Evolutionary conservation across 2,797 vertebrate species (phyloP).

Genomic region (Lutjanus argentimaculatus): DNA sequence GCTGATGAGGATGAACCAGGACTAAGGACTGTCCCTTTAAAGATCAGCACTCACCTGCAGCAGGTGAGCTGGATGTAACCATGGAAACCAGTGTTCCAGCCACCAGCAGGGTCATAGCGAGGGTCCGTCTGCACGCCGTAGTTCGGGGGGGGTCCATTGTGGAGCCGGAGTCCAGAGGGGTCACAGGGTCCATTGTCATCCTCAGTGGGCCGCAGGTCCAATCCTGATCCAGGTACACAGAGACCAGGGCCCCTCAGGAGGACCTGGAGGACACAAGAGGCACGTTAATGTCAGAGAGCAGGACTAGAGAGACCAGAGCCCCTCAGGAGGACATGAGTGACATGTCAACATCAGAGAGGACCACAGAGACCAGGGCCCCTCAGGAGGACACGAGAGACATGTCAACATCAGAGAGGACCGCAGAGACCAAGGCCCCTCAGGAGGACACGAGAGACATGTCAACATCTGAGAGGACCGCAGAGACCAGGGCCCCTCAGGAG

Average conservation of each 20-base stretch:
- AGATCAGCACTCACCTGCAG: conserved; percentile 73
- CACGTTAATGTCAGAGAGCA: too few relatives aligned
- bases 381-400: too few relatives aligned
- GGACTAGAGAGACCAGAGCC: background rate
- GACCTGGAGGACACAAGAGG: conserved; percentile 51
- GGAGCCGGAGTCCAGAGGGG: conserved; percentile 34
- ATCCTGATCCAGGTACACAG: conserved; percentile 4
- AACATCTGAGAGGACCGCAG: too few relatives aligned
- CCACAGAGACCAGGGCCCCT: too few relatives aligned
- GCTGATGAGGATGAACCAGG: background rate
- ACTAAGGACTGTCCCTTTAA: background rate
- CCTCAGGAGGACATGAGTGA: background rate
- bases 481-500: too few relatives aligned
- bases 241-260: conserved; percentile 54
- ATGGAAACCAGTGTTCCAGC: conserved; percentile 71
- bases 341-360: too few relatives aligned
- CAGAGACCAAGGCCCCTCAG: too few relatives aligned
- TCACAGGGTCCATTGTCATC: conserved; percentile 68
- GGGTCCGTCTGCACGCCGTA: conserved; percentile 34
- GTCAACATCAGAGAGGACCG: too few relatives aligned
- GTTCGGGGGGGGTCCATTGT: conserved; percentile 26
- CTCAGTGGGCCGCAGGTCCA: conserved; percentile 42
- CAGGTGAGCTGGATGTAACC: conserved; percentile 73
- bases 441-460: too few relatives aligned
- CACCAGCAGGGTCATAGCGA: conserved; percentile 66